Base-by-base conservation (phyloP, 2,888 invertebrate species). In the Lepidochitona cinerea region DNA sequence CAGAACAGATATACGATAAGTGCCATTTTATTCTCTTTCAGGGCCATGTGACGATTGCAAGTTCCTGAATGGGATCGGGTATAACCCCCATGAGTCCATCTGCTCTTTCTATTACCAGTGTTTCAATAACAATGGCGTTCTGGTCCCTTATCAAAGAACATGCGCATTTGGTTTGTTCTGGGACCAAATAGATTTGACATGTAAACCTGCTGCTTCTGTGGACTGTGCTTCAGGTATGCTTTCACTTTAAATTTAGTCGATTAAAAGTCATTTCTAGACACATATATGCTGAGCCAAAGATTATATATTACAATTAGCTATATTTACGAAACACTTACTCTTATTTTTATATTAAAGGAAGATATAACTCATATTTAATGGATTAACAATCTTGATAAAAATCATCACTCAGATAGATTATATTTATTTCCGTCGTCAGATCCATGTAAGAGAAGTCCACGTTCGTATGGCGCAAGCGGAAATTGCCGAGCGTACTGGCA, bases 101-200 rank as follows among this genome's bases (percentile, higher is more conserved):
- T 59, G 59, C 32, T 29, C 23, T 9, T 29, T 23, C 26, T 59
- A 29, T 32, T 59, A 59, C 29, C 59, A 59, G 23, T 59, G 59
- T 37, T 66, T 66, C 26, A 14, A 66, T 7, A 36, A 66, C 66
- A 29, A 29, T 3, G 37, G 23, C 35, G 36, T 18, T 35, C 37
- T 66, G 14, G 37, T 66, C 35, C 66, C 66, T 7, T n/a, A 36
- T 18, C 66, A 23, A n/a, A 35, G 37, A 37, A 14, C 6, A 35
- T 66, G 66, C 37, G 2, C 66, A 1, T 37, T 66, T n/a, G 66
- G 66, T 5, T 35, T 37, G 37, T 66, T 66, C 66, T 66, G 66
- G 66, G 37, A 36, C 37, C 66, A 66, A n/a, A 18, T n/a, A 23
- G 37, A 66, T 5, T 29, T 66, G 35, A 66, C 29, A 35, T 66